Evolutionary conservation across 2,113 vertebrate species (phyloP), one percentile per base, ranked within the genome.

Genomic region (Peromyscus leucopus): DNA sequence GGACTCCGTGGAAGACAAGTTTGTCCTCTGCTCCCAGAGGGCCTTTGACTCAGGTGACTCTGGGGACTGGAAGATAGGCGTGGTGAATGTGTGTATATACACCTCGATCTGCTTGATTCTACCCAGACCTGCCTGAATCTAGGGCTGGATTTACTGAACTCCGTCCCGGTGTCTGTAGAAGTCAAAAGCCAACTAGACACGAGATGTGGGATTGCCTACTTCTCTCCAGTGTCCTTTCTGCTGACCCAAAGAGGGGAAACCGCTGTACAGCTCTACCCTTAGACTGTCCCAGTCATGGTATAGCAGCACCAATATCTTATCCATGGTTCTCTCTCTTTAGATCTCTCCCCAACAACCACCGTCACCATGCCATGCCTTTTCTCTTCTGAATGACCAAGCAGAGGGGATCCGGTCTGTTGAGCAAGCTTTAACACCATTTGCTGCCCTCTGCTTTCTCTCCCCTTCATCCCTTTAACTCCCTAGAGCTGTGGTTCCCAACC

Each of bases 81-180:
- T 24, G 39, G 39, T 16, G 3, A 17, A 1, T 5, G 0, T 1
- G 0, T 7, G 2, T 2, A 13, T 2, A 12, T 2, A 8, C 12
- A 36, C 65, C 46, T 65, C 42, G 2, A 7, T 67, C 93, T 39
- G 16, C 33, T n/a, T 48, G 39, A 24, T 74, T 92, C 36, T 72
- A 28, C 55, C 86, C 67, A 86, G 16, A 90, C 39, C n/a, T 63
- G 7, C 69, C 59, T 57, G 28, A 21, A 48, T 75, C 75, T 80
- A 31, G 33, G 26, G 42, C 63, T 72, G 36, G 42, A 31, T 84
- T 65, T 57, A 19, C n/a, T 26, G n/a, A 93, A 74, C 69, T 28
- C 33, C 1, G 0, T 12, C 11, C 8, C 83, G 39, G 0, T 24
- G 4, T 55, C 88, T 69, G 1, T 76, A 46, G 46, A 86, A 84